Base-by-base conservation (phyloP, 2,888 invertebrate species). In the Pteria penguin region DNA sequence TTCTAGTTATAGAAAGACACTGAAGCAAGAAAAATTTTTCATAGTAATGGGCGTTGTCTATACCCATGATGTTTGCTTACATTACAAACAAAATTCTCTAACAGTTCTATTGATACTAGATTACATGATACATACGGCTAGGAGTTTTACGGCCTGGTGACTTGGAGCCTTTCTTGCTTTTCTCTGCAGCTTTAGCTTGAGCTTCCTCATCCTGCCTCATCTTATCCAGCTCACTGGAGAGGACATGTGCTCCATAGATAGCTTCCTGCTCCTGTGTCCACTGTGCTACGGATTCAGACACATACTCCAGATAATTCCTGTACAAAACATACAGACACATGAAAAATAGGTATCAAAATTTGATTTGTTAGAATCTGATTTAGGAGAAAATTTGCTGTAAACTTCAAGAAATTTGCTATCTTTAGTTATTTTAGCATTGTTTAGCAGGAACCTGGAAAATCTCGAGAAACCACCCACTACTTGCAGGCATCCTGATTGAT, bases 281-380 rank as follows among this genome's bases (percentile, higher is more conserved):
- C 54, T 90, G 90, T 55, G 82, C 76, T 4, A 92, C 85, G 18
- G 86, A 85, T 61, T 88, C 90, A 1, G 88, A 88, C 1, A 91
- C 88, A 82, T 89, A 88, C 77, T 92, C 91, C 77, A 91, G 80
- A 84, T 92, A 92, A 75, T 92, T 91, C 72, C 92, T 91, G 76
- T 22, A 57, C 33, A 33, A 27, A 26, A 58, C 55, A 22, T 22
- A n/a, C n/a, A n/a, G n/a, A 2, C 26, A 2, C 24, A 32, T 63
- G 31, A 60, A 52, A 61, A 18, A 52, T 1, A 45, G 1, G 22
- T 52, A 52, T 2, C 2, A 52, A 52, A 4, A 2, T 4, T 52
- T 52, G 2, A 22, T 2, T 52, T 18, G 52, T 18, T 4, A 4
- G 52, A n/a, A n/a, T n/a, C n/a, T n/a, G n/a, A n/a, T n/a, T n/a